A percentile compares a stretch with the other conserved stretches of the same genome.
These are phyloP conservation scores for Amiota mariae DNA, from an alignment of 2,888 invertebrate genomes.

Conservation along the genomic window DNA sequence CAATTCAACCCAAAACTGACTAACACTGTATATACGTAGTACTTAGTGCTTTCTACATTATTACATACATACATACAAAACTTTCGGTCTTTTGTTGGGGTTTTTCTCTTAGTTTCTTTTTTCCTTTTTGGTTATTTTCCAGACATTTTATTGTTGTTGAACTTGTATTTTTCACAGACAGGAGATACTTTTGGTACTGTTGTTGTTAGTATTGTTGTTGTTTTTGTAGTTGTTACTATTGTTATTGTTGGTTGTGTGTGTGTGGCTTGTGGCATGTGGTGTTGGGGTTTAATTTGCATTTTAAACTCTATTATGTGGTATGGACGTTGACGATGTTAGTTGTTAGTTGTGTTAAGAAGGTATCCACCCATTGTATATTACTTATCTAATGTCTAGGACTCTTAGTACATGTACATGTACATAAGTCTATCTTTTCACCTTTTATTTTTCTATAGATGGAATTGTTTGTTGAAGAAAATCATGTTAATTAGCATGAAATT, in stretches of 20 bases:
- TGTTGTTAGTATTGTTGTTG: background rate
- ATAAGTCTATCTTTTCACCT: no score
- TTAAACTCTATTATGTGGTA: conserved; percentile 47
- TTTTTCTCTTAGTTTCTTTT: background rate
- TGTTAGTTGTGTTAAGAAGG: conserved; percentile 13
- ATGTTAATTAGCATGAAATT: conserved; percentile 40
- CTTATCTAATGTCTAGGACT: no score
- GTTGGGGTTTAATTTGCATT: conserved; percentile 57
- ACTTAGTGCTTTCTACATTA: background rate
- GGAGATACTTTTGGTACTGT: background rate
- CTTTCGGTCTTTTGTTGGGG: background rate
- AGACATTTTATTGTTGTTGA: conserved; percentile 16
- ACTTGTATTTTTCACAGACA: background rate
- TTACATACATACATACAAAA: background rate
- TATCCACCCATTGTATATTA: background rate
- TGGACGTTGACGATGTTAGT: conserved; percentile 11
- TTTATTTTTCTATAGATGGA: no score
- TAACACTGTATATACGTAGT: no score
- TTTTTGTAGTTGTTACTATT: conserved; percentile 17
- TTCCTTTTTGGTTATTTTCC: background rate
- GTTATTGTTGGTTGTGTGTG: conserved; percentile 35
- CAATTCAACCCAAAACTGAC: no score
- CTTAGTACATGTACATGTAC: no score
- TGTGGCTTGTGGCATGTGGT: conserved; percentile 35
- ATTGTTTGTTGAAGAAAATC: conserved; percentile 31